These are phyloP conservation scores for Isurus oxyrinchus DNA, from an alignment of 2,113 vertebrate species.

Conservation along the genomic window DNA sequence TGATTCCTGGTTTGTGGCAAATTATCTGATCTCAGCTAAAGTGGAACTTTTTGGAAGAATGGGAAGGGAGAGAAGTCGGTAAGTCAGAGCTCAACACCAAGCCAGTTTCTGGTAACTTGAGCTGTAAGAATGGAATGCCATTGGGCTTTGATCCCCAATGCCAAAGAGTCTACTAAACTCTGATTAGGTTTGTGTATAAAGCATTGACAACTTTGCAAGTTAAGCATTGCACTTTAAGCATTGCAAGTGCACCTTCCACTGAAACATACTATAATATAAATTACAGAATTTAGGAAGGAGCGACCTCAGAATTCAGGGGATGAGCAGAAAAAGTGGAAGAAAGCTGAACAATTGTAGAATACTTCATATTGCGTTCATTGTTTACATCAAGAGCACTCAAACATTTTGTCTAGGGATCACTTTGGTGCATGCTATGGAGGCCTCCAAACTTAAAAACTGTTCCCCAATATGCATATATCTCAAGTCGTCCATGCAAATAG, in stretches of 20 bases:
- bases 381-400: not conserved
- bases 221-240: too few species aligned
- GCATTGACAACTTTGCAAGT: not conserved
- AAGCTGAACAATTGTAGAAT: not conserved
- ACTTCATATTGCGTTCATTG: not conserved
- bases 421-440: not conserved
- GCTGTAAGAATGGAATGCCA: not conserved
- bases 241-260: not conserved
- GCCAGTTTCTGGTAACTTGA: not conserved
- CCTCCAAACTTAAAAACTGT: not conserved
- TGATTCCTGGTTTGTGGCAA: not conserved
- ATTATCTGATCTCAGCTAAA: not conserved
- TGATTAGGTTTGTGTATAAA: not conserved
- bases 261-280: not conserved
- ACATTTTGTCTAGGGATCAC: not conserved
- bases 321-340: not conserved
- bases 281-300: not conserved
- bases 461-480: not conserved
- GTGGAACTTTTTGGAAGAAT: too few species aligned
- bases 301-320: not conserved
- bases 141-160: not conserved
- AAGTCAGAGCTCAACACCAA: not conserved
- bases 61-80: not conserved
- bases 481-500: not conserved
- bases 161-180: not conserved